Percentiles rank a stretch among this genome's conserved stretches.
Evolutionary conservation across 1,140 invertebrate species (phyloP).

Genomic region (Drosophila lini): DNA sequence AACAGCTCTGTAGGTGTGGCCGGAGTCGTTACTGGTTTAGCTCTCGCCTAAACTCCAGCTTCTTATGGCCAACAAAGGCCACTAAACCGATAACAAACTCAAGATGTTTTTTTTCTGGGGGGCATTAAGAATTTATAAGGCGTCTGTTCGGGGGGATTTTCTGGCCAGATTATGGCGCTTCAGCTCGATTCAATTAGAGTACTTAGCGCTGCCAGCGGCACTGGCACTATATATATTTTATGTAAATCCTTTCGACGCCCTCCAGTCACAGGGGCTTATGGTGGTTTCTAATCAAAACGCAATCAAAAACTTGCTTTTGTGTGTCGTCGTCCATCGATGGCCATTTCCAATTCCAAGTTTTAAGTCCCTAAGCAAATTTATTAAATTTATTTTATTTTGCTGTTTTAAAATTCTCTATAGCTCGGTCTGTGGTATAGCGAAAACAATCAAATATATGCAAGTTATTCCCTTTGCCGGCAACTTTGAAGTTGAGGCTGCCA

Average conservation of each 20-base stretch:
- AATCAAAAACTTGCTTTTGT: constrained; percentile 55
- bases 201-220: constrained; percentile 40
- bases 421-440: constrained; percentile 8
- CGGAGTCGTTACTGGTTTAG: constrained; percentile 35
- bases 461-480: constrained; percentile 53
- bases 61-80: constrained; percentile 44
- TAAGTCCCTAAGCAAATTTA: constrained; percentile 62
- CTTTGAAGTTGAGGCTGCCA: constrained; percentile 59
- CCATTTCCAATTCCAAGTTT: constrained; percentile 70
- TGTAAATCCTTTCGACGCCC: constrained; percentile 53
- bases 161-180: constrained; percentile 60
- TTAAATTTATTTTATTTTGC: constrained; percentile 56
- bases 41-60: constrained; percentile 35
- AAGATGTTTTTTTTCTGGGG: constrained; percentile 22
- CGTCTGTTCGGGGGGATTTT: constrained; percentile 35
- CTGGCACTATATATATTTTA: constrained; percentile 27
- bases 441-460: constrained; percentile 61
- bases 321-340: constrained; percentile 18
- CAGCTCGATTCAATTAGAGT: constrained; percentile 48
- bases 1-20: constrained; percentile 33
- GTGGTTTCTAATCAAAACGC: constrained; percentile 58
- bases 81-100: constrained; percentile 48
- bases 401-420: constrained; percentile 25
- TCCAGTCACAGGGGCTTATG: constrained; percentile 26
- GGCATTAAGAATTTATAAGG: constrained; percentile 47